Evolutionary conservation across 2,888 invertebrate genomes (phyloP).

Genomic region (Saturnia pavonia): DNA sequence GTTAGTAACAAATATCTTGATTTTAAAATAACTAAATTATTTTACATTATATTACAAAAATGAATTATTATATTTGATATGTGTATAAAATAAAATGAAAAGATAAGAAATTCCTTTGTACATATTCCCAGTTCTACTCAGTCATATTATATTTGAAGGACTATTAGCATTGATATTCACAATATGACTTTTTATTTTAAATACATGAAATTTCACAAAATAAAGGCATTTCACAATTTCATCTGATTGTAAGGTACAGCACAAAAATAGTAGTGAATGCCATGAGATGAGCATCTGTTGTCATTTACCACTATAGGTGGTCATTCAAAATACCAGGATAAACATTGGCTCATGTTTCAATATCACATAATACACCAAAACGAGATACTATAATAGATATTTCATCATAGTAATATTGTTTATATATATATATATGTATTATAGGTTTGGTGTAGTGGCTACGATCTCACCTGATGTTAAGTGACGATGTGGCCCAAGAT

Average conservation of each 20-base stretch:
- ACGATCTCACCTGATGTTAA: too few species aligned
- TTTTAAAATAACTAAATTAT: background rate
- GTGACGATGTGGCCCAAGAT: too few species aligned
- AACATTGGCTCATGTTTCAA: too few species aligned
- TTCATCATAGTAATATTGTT: background rate
- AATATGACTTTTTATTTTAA: background rate
- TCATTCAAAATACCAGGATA: too few species aligned
- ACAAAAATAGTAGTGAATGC: background rate
- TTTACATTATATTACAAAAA: background rate
- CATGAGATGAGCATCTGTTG: background rate
- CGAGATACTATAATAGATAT: background rate
- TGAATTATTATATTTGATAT: background rate
- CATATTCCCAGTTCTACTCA: background rate
- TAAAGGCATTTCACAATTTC: background rate
- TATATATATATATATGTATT: too few species aligned
- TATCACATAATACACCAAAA: too few species aligned
- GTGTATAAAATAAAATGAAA: background rate
- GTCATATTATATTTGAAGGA: background rate
- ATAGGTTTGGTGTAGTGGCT: too few species aligned
- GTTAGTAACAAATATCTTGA: background rate
- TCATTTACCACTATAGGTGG: too few species aligned
- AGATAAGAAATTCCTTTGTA: background rate
- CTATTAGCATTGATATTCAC: background rate
- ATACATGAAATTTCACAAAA: background rate
- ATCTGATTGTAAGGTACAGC: background rate